Conservation (phyloP, 1,140 invertebrate species). For the Dolichoris vasculosae region DNA sequence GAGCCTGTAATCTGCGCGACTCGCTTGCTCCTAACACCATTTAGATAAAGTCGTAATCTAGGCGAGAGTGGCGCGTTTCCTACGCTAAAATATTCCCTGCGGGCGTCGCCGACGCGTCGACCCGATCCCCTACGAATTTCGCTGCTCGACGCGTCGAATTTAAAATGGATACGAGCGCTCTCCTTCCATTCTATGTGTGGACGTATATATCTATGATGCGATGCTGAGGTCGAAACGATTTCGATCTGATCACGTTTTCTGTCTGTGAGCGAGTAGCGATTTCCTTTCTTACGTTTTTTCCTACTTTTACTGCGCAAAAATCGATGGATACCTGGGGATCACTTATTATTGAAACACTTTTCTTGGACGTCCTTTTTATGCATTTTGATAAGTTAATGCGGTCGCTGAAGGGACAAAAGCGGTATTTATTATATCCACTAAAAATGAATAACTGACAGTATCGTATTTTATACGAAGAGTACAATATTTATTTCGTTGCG, state of each 20-base stretch:
- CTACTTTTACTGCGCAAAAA: constrained; percentile 32
- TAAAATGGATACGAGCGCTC: constrained; percentile 61
- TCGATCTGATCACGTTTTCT: constrained; percentile 53
- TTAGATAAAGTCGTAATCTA: constrained; percentile 74
- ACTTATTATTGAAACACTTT: not conserved
- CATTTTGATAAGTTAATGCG: not conserved
- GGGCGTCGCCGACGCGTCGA: constrained; percentile 59
- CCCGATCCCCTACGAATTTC: constrained; percentile 58
- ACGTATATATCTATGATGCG: constrained; percentile 37
- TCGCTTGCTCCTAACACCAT: constrained; percentile 67
- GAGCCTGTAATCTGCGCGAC: constrained; percentile 65
- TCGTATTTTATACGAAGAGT: too few relatives aligned
- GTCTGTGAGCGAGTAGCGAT: constrained; percentile 27
- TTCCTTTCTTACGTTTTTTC: constrained; percentile 41
- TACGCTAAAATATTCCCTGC: constrained; percentile 69
- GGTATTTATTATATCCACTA: not conserved
- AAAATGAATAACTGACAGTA: not conserved
- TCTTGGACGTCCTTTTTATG: not conserved
- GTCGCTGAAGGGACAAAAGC: not conserved
- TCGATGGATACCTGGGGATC: not conserved
- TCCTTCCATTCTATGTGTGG: constrained; percentile 49
- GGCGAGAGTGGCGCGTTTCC: constrained; percentile 60
- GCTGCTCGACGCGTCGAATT: constrained; percentile 57
- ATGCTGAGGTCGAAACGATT: constrained; percentile 53
- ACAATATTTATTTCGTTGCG: too few relatives aligned